These are phyloP conservation scores for Eubucco bourcierii DNA, from an alignment of 2,113 vertebrate genomes.

Conservation along the genomic window DNA sequence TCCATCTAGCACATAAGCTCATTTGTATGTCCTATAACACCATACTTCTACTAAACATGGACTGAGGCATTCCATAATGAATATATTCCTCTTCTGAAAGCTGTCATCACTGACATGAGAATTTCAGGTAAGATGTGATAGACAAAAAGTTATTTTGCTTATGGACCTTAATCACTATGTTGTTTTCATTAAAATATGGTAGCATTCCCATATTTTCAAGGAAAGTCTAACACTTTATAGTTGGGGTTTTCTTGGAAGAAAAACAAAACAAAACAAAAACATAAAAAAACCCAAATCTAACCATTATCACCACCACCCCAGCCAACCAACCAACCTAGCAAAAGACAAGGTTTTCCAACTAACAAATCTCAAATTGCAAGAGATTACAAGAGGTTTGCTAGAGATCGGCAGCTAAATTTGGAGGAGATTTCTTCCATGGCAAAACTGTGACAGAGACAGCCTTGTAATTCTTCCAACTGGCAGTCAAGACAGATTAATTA, in stretches of 20 bases:
- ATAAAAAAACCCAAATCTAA: background rate
- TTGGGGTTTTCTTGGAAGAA: background rate
- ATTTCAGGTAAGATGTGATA: background rate
- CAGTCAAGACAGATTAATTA: background rate
- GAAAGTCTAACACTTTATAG: background rate
- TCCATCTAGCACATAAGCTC: fast-evolving
- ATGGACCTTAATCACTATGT: background rate
- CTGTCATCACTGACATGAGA: background rate
- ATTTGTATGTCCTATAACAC: background rate
- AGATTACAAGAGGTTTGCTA: background rate
- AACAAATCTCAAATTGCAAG: background rate
- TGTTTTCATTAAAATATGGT: background rate
- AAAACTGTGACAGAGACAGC: background rate
- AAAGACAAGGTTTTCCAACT: background rate
- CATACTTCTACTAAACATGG: background rate
- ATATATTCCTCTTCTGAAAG: background rate
- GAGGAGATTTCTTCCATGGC: background rate
- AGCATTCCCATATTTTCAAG: background rate
- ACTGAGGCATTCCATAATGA: background rate
- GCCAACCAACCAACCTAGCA: background rate
- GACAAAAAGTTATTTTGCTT: background rate
- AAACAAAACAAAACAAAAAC: background rate
- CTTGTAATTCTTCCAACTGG: background rate
- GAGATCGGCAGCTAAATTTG: background rate
- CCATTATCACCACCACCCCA: no score